phyloP scores from a whole-genome alignment of 2,113 vertebrate species.

The Scortum barcoo region DNA sequence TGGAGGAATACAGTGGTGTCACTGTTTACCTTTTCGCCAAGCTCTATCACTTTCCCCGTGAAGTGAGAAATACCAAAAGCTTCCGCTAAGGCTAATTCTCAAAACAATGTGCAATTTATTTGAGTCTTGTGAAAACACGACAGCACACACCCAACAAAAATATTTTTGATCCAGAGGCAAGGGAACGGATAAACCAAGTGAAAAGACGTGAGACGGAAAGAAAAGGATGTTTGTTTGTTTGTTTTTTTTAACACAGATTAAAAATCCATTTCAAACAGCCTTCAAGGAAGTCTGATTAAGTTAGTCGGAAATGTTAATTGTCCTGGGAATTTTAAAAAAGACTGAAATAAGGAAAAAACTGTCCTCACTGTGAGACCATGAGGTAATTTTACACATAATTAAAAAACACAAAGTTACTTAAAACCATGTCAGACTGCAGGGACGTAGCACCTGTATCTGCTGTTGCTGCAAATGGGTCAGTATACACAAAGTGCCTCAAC shows the following conservation, averaged over 20 bases:
- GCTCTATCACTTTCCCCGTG: slow-evolving; percentile 4
- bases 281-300: slow-evolving; percentile 8
- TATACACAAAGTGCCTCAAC: too few relatives aligned
- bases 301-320: not conserved
- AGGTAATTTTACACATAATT: not conserved
- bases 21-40: slow-evolving; percentile 39
- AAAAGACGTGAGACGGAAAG: not conserved
- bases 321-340: not conserved
- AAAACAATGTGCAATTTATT: slow-evolving; percentile 53
- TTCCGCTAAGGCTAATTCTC: slow-evolving; percentile 32
- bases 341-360: not conserved
- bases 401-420: not conserved
- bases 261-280: slow-evolving; percentile 7
- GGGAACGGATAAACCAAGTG: not conserved
- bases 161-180: slow-evolving; percentile 9
- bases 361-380: not conserved
- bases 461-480: too few relatives aligned
- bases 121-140: slow-evolving; percentile 33
- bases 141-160: not conserved
- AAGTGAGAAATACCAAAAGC: slow-evolving; percentile 37
- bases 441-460: too few relatives aligned
- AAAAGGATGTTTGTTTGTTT: not conserved
- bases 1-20: slow-evolving; percentile 44
- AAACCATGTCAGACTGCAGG: too few relatives aligned
- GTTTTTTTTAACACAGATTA: not conserved